These are phyloP conservation scores for Eurypyga helias DNA, from an alignment of 2,113 vertebrate genomes.

Conservation along the genomic window DNA sequence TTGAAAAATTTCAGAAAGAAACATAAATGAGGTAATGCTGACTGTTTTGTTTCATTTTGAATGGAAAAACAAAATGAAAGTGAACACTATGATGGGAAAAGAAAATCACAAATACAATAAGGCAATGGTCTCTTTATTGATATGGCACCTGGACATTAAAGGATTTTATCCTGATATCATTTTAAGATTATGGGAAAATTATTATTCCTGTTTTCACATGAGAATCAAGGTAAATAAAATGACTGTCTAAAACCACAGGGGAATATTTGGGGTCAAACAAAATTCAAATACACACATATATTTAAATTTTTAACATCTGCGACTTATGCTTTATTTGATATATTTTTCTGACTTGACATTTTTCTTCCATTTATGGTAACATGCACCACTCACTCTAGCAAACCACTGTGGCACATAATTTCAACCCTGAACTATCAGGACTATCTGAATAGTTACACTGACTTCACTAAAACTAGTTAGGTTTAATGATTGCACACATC, in stretches of 20 bases:
- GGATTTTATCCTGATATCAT: background rate
- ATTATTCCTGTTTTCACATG: background rate
- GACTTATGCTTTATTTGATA: background rate
- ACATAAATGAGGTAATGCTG: background rate
- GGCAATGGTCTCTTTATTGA: accelerated
- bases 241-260: background rate
- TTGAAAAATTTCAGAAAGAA: background rate
- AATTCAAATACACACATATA: background rate
- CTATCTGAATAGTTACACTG: background rate
- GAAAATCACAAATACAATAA: background rate
- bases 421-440: background rate
- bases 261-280: background rate
- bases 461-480: background rate
- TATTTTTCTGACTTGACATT: background rate
- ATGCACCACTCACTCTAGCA: background rate
- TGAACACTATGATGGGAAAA: background rate
- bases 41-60: background rate
- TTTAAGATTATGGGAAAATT: background rate
- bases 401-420: background rate
- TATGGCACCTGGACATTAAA: background rate
- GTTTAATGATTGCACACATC: background rate
- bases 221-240: background rate
- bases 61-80: background rate
- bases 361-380: background rate
- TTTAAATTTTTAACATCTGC: background rate